Evolutionary conservation across 2,888 invertebrate genomes (phyloP), one percentile per base, ranked within the genome.

Genomic region (Aspidiotus destructor): DNA sequence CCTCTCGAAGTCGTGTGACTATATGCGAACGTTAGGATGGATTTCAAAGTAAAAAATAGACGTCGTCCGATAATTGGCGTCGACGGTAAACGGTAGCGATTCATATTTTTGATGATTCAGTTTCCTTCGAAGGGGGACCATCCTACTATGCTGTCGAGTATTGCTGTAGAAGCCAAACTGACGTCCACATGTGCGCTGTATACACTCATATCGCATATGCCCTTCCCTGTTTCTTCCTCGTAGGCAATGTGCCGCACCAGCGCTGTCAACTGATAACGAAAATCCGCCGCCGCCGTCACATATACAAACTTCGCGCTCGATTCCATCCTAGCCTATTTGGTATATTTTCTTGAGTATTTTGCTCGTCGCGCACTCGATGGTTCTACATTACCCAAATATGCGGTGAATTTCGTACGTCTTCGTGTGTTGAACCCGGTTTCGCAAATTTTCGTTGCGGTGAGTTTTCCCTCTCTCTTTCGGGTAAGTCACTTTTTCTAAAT

Each of bases 111-210:
- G 63, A 63, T 63, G 63, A 63, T 63, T 63, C 63, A 63, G 63
- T 63, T 54, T 63, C 63, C 63, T 63, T 48, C 48, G 40, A 62
- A 48, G 54, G 63, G 63, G 63, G 53, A 63, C n/a, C 62, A 62
- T 63, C 52, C 54, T 54, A 63, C 40, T 63, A 55, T 28, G 28
- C 28, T 28, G 28, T 28, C 28, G 16, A 41, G 41, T 54, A 62
- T 62, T 63, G 54, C 54, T 13, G 48, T 48, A 48, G 48, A 63
- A 63, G 57, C 57, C 57, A 57, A 57, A 57, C 57, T 52, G 63
- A 63, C 63, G 54, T 63, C 63, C 63, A 63, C 63, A 63, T 63
- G 63, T 63, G 63, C 63, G 63, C 63, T 48, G 48, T n/a, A 11
- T 3, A n/a, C n/a, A 48, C 48, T 48, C 10, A 5, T 28, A 28